Percentiles rank a stretch among this genome's conserved stretches.
Evolutionary conservation across 1,140 invertebrate species (phyloP).

Genomic region (Camponotus floridanus): DNA sequence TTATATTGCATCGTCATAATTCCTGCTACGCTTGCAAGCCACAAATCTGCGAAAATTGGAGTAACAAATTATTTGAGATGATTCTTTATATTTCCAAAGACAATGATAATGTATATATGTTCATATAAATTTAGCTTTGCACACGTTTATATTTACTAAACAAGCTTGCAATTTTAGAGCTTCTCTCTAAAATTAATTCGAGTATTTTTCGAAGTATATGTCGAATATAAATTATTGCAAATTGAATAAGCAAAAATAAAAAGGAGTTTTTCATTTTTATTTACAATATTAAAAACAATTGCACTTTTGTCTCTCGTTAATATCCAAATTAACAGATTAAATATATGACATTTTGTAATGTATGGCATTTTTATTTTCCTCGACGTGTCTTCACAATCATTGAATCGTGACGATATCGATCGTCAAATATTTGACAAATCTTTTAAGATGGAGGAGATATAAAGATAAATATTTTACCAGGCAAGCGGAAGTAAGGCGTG

Average conservation of each 20-base stretch:
- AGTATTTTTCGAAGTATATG: not conserved
- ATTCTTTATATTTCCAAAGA: not conserved
- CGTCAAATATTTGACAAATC: not conserved
- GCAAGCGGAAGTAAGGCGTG: conserved; percentile 29
- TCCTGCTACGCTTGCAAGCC: not conserved
- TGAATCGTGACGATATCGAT: not conserved
- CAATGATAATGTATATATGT: not conserved
- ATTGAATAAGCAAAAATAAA: not conserved
- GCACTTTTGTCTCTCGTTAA: not conserved
- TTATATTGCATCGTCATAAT: conserved; percentile 36
- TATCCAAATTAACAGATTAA: not conserved
- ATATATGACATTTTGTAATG: not conserved
- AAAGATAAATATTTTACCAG: conserved; percentile 20
- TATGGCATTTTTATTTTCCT: not conserved
- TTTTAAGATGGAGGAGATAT: not conserved
- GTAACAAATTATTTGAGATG: not conserved
- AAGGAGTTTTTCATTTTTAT: not conserved
- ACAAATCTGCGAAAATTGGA: not conserved
- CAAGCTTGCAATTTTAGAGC: too few species aligned
- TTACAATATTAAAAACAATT: not conserved
- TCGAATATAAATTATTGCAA: not conserved
- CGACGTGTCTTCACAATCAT: not conserved
- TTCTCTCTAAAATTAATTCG: not conserved
- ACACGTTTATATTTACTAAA: not conserved
- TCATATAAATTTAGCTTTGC: not conserved